Percentiles rank a stretch among this genome's conserved stretches.
Conservation (phyloP, 2,888 invertebrate species). For the Caenorhabditis angaria region DNA sequence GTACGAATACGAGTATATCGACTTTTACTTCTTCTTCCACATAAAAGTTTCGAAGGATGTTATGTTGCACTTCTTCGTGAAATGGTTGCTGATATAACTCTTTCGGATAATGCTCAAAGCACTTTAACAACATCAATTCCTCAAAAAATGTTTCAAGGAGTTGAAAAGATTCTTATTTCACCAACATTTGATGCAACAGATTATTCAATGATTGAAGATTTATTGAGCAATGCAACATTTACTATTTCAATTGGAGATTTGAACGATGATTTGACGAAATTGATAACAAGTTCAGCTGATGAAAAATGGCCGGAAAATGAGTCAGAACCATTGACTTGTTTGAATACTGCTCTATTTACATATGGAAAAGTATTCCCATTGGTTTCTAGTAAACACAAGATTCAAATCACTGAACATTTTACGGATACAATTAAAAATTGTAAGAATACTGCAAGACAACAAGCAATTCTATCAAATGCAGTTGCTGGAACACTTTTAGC, state of each 20-base stretch:
- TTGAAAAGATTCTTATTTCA: conserved; percentile 48
- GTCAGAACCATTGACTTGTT: conserved; percentile 93
- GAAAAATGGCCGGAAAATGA: conserved; percentile 75
- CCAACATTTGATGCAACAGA: conserved; percentile 51
- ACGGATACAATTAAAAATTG: conserved; percentile 82
- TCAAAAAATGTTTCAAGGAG: conserved; percentile 81
- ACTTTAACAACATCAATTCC: conserved; percentile 88
- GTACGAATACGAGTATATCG: conserved; percentile 91
- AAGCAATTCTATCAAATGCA: conserved; percentile 84
- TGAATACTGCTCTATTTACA: conserved; percentile 89
- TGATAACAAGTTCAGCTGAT: conserved; percentile 73
- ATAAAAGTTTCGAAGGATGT: conserved; percentile 66
- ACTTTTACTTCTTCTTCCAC: conserved; percentile 76
- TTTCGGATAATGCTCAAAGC: conserved; percentile 87
- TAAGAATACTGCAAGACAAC: conserved; percentile 47
- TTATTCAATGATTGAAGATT: conserved; percentile 52
- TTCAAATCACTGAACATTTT: conserved; percentile 94
- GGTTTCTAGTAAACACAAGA: conserved; percentile 92
- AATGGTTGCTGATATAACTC: conserved; percentile 90
- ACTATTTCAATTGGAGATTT: conserved; percentile 86
- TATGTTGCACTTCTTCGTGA: conserved; percentile 88
- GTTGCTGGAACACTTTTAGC: conserved; percentile 91
- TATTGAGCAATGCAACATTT: conserved; percentile 78
- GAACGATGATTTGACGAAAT: conserved; percentile 92
- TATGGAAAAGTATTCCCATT: conserved; percentile 91